Evolutionary conservation across 2,888 invertebrate species (phyloP), one percentile per base, ranked within the genome.

Genomic region (Calameuta filiformis): DNA sequence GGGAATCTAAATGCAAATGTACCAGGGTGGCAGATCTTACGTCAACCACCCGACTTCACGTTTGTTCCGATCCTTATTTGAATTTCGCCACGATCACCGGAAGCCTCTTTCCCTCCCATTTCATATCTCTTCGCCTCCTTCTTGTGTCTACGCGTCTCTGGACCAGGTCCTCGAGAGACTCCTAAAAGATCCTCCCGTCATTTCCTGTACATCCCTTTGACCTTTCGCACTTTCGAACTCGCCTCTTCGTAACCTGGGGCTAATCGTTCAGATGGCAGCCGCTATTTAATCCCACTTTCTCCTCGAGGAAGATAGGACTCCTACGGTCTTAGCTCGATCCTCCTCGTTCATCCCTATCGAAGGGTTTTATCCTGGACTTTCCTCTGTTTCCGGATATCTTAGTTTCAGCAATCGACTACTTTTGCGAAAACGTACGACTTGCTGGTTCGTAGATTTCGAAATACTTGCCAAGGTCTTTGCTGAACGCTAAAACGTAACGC

Each of bases 1-100:
- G 77, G 75, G 77, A 79, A 79, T 80, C 75, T 77, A 79, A 80
- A 80, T 77, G 79, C 79, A 79, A 80, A 80, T 80, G 37, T 68
- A 77, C 34, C 12, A 34, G 71, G 71, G 71, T 33, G 34, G 71
- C 71, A 71, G 71, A 31, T 71, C 71, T 71, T 71, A 71, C 71
- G 23, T 33, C 31, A 34, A 71, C 33, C 34, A 71, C 1, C 71
- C 31, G 71, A 56, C 56, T 56, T 23, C 23, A 23, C 56, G 56
- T 56, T 56, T 23, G 56, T 56, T 6, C 2, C 56, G 56, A 56
- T 23, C 56, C 23, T 23, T 23, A 56, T 23, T 9, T 2, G 56
- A 23, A 9, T 56, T 23, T 6, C 9, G 6, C 23, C 23, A 23
- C 56, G 56, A 56, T 56, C 15, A 56, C 2, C 56, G 56, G 23